Evolutionary conservation across 2,797 vertebrate genomes (phyloP), one percentile per base, ranked within the genome.

Genomic region (Amniataba percoides): DNA sequence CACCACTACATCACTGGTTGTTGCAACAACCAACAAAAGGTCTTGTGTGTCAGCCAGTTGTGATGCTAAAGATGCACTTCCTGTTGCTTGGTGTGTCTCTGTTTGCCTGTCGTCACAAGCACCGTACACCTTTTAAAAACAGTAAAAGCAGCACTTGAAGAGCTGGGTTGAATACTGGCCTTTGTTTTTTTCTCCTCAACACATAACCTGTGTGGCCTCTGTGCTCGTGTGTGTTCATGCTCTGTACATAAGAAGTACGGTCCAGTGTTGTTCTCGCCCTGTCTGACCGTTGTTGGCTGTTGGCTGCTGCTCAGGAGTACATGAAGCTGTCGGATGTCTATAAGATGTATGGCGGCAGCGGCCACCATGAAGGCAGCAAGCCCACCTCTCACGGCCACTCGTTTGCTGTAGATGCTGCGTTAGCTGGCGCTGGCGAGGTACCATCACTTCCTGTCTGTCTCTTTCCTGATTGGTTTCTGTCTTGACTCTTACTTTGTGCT

Each of bases 261-360:
- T 45, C 0, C 36, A 71, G 67, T 42, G 51, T 69, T 83, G 68
- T 78, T 86, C 77, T 90, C 83, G 71, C 88, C 81, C 71, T 79
- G 81, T 86, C 81, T 87, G 78, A 86, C 55, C 66, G 52, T 82
- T 59, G 71, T 57, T 49, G 73, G 83, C 67, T 21, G 49, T 69
- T 57, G 66, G 71, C 63, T 46, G 72, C 27, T 53, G 77, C 72
- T 94, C 86, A 96, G 96, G 96, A 96, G 69, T 95, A 95, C 93
- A 81, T 94, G 93, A 96, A 94, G 94, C 94, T 94, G 90, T 94
- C 94, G 76, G 96, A 96, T 67, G 93, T 95, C 88, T 94, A 88
- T 95, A 95, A 94, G 94, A 94, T 96, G 93, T 96, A 91, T 87
- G 78, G 87, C 84, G 68, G 85, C 69, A 62, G 82, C 18, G 53